These are phyloP conservation scores for Microctenopoma stevenorrisi DNA, from an alignment of 2,797 vertebrate species.

Conservation along the genomic window DNA sequence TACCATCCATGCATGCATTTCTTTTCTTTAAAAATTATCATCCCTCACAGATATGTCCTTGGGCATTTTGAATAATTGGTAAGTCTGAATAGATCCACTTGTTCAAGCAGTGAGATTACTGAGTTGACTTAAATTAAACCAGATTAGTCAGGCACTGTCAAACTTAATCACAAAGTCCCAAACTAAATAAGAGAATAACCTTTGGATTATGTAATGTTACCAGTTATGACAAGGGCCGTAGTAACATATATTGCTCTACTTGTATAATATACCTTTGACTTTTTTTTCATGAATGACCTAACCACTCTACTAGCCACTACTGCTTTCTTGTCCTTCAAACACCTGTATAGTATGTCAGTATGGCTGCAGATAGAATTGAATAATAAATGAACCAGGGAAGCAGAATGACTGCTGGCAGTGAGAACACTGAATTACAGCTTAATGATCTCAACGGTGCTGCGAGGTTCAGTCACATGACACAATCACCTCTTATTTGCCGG, in stretches of 20 bases:
- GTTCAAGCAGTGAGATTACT: background rate
- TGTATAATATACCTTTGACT: background rate
- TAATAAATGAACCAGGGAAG: slow-evolving; percentile 48
- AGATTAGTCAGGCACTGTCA: no score
- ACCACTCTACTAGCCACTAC: background rate
- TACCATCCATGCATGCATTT: background rate
- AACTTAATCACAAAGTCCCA: no score
- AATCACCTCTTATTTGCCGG: slow-evolving; percentile 51
- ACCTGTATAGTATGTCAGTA: slow-evolving; percentile 20
- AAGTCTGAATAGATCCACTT: background rate
- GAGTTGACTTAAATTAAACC: background rate
- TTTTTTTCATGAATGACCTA: slow-evolving; percentile 6
- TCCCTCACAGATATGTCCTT: background rate
- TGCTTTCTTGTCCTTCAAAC: slow-evolving; percentile 8
- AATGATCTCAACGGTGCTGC: slow-evolving; percentile 65
- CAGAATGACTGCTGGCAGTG: slow-evolving; percentile 32
- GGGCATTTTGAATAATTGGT: slow-evolving; percentile 17
- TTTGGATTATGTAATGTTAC: background rate
- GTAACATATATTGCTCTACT: background rate
- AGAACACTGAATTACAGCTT: slow-evolving; percentile 57
- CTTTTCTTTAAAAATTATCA: slow-evolving; percentile 10
- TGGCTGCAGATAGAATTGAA: slow-evolving; percentile 44
- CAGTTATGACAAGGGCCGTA: background rate
- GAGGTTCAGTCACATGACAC: slow-evolving; percentile 57
- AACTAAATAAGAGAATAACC: no score